Conservation (phyloP, 2,888 invertebrate species). For the Tromatobia lineatoria region DNA sequence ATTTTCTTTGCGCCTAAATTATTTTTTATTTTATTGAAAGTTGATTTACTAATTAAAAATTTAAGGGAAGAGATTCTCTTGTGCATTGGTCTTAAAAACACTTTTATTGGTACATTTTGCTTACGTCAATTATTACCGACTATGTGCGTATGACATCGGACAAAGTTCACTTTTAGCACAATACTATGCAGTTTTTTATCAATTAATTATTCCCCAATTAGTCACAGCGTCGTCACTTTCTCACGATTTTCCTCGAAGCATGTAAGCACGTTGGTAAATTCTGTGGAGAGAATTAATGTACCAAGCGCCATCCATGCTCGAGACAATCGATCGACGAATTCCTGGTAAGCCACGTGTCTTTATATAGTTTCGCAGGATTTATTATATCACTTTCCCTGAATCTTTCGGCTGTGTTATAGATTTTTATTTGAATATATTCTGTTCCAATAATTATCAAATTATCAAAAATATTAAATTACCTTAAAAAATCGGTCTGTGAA, state of each 20-base stretch:
- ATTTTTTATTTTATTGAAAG: neutral
- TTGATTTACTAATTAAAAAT: too few species aligned
- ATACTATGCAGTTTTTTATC: neutral
- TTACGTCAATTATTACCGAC: neutral
- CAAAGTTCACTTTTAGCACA: neutral
- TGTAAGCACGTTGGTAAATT: slow-evolving; percentile 18
- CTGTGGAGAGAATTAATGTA: neutral
- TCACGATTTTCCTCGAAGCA: slow-evolving; percentile 18
- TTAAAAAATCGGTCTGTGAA: too few species aligned
- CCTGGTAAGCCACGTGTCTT: neutral
- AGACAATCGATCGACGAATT: slow-evolving; percentile 16
- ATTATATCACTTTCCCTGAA: slow-evolving; percentile 6
- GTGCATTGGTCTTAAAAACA: too few species aligned
- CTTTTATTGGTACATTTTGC: neutral
- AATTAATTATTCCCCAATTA: neutral
- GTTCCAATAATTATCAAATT: too few species aligned
- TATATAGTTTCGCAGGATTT: neutral
- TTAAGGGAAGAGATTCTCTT: too few species aligned
- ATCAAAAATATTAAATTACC: too few species aligned
- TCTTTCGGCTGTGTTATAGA: neutral
- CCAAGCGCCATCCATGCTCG: neutral
- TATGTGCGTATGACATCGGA: neutral
- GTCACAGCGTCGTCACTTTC: slow-evolving; percentile 20
- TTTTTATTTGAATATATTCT: slow-evolving; percentile 18
- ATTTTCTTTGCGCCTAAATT: neutral